phyloP scores from a whole-genome alignment of 2,113 vertebrate genomes.

The Pampusana beccarii region DNA sequence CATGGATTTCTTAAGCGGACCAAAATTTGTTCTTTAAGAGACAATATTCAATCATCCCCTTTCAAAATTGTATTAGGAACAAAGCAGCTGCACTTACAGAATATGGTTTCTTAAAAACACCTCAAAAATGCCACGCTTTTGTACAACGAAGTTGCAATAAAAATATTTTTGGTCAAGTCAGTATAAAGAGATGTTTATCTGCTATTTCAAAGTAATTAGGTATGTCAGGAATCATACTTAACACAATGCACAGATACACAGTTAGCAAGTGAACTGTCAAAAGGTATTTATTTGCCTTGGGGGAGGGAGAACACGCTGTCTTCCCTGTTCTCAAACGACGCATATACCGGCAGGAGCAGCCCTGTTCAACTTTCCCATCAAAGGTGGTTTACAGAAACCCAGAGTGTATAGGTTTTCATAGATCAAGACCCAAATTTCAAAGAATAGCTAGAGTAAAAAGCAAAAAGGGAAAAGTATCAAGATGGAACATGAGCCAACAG shows the following conservation, averaged over 20 bases:
- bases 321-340: not conserved
- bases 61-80: not conserved
- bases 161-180: conserved; percentile 1
- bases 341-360: not conserved
- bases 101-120: not conserved
- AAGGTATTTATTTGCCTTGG: not conserved
- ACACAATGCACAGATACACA: not conserved
- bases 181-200: not conserved
- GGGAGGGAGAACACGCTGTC: not conserved
- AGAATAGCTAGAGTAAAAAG: not conserved
- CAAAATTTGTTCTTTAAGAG: not conserved
- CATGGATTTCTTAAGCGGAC: not conserved
- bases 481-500: too few relatives aligned
- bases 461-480: not conserved
- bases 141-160: not conserved
- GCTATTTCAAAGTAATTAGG: not conserved
- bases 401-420: not conserved
- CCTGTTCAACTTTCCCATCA: not conserved
- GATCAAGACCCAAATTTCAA: not conserved
- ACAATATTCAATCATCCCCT: not conserved
- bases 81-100: not conserved
- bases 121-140: not conserved
- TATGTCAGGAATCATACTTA: not conserved
- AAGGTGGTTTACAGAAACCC: not conserved
- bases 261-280: not conserved